Evolutionary conservation across 1,140 invertebrate genomes (phyloP).

Genomic region (Adelges cooleyi): DNA sequence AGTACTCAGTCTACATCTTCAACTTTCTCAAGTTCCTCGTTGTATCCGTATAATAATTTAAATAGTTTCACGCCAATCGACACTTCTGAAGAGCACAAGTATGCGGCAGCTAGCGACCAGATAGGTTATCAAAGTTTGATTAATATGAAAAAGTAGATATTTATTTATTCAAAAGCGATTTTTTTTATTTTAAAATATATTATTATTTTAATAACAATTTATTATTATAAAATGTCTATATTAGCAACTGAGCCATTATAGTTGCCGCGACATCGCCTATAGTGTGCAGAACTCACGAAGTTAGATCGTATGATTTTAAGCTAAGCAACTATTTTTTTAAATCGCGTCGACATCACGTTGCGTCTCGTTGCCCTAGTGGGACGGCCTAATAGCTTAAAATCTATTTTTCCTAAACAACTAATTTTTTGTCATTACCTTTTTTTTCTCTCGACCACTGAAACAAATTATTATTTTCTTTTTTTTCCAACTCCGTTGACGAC

Average conservation of each 20-base stretch:
- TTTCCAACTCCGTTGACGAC: too few species aligned
- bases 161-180: not conserved
- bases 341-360: not conserved
- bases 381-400: not conserved
- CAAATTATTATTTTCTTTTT: too few species aligned
- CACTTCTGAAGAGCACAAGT: not conserved
- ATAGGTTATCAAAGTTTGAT: not conserved
- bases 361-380: not conserved
- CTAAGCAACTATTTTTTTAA: not conserved
- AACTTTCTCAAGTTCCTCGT: not conserved
- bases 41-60: not conserved
- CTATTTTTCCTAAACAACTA: too few species aligned
- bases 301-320: not conserved
- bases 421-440: too few species aligned
- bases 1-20: not conserved
- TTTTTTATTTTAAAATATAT: not conserved
- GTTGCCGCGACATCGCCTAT: not conserved
- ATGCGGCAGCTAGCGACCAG: not conserved
- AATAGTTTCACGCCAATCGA: not conserved
- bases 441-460: too few species aligned
- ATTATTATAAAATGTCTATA: not conserved
- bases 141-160: not conserved
- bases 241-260: not conserved
- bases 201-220: not conserved
- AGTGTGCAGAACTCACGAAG: not conserved